Evolutionary conservation across 1,140 invertebrate genomes (phyloP).

Genomic region (Muscidifurax raptorellus): DNA sequence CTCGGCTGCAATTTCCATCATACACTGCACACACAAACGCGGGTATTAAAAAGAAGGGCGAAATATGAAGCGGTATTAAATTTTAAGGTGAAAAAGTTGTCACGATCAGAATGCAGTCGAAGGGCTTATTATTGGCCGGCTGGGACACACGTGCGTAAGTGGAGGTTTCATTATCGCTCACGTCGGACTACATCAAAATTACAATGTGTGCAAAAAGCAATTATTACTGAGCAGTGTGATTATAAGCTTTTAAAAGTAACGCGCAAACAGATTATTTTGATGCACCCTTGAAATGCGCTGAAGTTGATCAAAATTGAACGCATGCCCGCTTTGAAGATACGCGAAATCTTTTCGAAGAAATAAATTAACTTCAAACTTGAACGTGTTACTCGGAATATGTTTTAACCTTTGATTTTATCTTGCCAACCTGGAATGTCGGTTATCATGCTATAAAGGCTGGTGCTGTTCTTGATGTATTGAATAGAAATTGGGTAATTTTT

Average conservation of each 20-base stretch:
- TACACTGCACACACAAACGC: too few relatives aligned
- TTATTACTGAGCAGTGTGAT: slow-evolving; percentile 4
- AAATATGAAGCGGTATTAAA: slow-evolving; percentile 21
- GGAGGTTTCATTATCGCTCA: slow-evolving; percentile 12
- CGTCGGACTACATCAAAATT: slow-evolving; percentile 36
- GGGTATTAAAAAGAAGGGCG: slow-evolving; percentile 25
- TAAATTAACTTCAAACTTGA: too few relatives aligned
- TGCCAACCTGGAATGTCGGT: background rate
- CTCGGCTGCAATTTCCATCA: slow-evolving; percentile 1
- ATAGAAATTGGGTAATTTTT: background rate
- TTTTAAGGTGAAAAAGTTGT: slow-evolving; percentile 20
- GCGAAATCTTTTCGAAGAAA: background rate
- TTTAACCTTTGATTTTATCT: background rate
- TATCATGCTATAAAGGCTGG: background rate
- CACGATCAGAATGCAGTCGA: slow-evolving; percentile 13
- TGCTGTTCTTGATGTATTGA: too few relatives aligned
- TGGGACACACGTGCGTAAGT: slow-evolving; percentile 4
- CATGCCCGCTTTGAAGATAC: background rate
- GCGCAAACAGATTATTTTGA: background rate
- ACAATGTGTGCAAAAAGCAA: slow-evolving; percentile 23
- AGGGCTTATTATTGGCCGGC: slow-evolving; percentile 21
- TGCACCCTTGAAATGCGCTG: background rate
- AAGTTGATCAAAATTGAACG: background rate
- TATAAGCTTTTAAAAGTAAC: background rate
- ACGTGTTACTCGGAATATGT: too few relatives aligned